Base-by-base conservation (phyloP, 30 jellyfish, hydroid and myxozoan species). In the Aurelia sp. region DNA sequence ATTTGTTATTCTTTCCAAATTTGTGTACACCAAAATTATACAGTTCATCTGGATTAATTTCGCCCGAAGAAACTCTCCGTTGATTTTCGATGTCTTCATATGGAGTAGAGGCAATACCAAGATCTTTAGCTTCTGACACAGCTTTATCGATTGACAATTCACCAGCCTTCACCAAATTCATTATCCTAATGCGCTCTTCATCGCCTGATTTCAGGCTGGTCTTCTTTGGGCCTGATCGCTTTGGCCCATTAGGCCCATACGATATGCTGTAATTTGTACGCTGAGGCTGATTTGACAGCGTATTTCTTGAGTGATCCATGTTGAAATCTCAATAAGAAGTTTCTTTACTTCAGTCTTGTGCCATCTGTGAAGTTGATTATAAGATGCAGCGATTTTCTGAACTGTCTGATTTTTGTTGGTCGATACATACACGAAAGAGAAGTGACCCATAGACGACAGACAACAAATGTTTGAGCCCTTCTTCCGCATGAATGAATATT, bases 81-180 rank as follows among this genome's bases (percentile, higher is more conserved):
- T 69, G 83, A 35, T 38, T 16, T 30, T 84, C 90, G 12, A 82
- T 63, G 47, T 68, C 77, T 63, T 81, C 93, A 47, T 93, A 84
- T 10, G 97, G 97, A 1, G 88, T 67, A 21, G 98, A 82, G 8
- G 97, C 97, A 38, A 93, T 87, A 20, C 98, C 98, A 47, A 93
- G 86, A 0, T 96, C 97, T 51, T 77, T 63, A 16, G 98, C 98
- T 63, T 67, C 88, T 35, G 82, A 90, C 5, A 93, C 60, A 24
- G 98, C 98, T 64, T 77, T 76, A 64, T 93, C 98, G 24, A 89
- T 94, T 21, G 98, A 78, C 57, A 93, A 19, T 50, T 82, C 86
- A 2, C 98, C 99, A 47, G 86, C 91, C 62, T 94, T 94, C 5
- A 94, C 99, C 99, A 94, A 81, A 40, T 94, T 84, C 99, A 94